These are phyloP conservation scores for Syrphus vitripennis DNA, from an alignment of 2,888 invertebrate species.

Conservation along the genomic window DNA sequence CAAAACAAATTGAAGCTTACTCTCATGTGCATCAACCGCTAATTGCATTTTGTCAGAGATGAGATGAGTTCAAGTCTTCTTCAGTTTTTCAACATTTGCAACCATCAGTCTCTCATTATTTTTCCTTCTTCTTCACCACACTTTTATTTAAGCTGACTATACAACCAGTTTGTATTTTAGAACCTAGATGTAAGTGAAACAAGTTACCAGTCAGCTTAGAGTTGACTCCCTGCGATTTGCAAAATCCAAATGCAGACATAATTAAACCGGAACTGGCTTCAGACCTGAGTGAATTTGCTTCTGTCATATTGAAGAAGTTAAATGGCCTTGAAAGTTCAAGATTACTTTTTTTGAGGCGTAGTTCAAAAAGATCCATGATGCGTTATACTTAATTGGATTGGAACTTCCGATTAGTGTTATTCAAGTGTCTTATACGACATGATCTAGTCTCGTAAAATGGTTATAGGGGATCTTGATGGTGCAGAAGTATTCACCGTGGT, in stretches of 20 bases:
- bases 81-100: background rate
- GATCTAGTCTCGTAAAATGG: background rate
- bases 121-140: background rate
- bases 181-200: background rate
- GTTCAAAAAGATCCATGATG: background rate
- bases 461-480: background rate
- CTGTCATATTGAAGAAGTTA: background rate
- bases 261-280: background rate
- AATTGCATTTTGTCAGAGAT: background rate
- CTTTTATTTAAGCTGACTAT: background rate
- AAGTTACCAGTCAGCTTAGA: background rate
- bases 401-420: background rate
- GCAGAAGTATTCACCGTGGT: background rate
- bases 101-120: background rate
- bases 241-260: background rate
- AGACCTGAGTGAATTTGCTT: background rate
- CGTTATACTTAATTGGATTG: background rate
- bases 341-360: background rate
- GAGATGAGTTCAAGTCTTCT: background rate
- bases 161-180: background rate
- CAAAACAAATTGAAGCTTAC: too few relatives aligned
- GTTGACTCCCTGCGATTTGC: background rate
- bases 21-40: too few relatives aligned
- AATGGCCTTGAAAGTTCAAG: slow-evolving; percentile 1
- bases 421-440: background rate